Conservation (phyloP, 2,113 vertebrate species). For the Cyphomyrus discorhynchus region DNA sequence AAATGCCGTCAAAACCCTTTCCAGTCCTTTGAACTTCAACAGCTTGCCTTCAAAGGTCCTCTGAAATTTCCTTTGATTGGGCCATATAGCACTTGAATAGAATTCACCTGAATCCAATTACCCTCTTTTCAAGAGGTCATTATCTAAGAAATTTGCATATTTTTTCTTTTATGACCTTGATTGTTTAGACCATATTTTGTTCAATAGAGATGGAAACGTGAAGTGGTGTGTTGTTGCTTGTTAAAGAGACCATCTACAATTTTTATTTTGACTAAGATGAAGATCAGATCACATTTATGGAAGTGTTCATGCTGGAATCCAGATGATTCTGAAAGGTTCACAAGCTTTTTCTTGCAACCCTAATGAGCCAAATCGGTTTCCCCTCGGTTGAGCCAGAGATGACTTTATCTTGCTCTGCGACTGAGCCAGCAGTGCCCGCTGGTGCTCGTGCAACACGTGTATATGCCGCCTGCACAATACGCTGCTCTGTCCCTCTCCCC, state of each 20-base stretch:
- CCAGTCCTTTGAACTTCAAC: not conserved
- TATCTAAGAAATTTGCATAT: not conserved
- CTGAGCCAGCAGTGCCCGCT: not conserved
- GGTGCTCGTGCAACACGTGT: not conserved
- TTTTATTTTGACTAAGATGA: not conserved
- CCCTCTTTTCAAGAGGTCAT: not conserved
- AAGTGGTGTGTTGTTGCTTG: not conserved
- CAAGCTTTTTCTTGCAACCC: not conserved
- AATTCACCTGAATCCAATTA: not conserved
- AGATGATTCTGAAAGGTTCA: not conserved
- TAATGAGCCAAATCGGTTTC: not conserved
- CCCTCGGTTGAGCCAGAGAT: not conserved
- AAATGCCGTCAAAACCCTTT: not conserved
- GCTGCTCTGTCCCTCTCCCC: not conserved
- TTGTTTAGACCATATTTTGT: not conserved
- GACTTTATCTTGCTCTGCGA: not conserved
- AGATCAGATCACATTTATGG: not conserved
- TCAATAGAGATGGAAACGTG: not conserved
- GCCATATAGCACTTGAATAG: not conserved
- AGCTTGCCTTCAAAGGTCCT: not conserved
- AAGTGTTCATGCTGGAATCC: not conserved
- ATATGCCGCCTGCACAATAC: slow-evolving; percentile 8
- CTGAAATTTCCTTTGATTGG: not conserved
- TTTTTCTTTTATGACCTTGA: not conserved
- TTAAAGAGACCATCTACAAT: not conserved